Evolutionary conservation across 37 sponge, comb jelly and placozoan species (phyloP), one percentile per base, ranked within the genome.

Genomic region (Halisarca cf. caerulea): DNA sequence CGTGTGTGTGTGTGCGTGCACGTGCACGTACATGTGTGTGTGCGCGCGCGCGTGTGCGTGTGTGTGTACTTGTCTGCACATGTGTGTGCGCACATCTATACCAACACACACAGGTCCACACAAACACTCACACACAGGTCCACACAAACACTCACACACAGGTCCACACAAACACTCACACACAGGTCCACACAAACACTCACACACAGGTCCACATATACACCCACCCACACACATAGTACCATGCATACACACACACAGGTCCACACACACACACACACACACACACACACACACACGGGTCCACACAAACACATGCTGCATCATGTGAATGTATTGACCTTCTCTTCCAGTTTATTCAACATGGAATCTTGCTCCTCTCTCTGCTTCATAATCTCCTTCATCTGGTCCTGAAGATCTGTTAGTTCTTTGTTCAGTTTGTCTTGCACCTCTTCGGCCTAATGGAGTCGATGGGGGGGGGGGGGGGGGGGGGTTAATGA

Each of bases 131-230:
- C 64, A 61, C 64, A 61, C 64, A 61, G 20, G 15, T 23, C 6
- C 64, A 61, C 64, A 61, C 64, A 61, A 9, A 61, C 64, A 61
- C 64, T 20, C 64, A 61, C 64, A 15, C 64, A 61, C 64, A 61
- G 4, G 30, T 23, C 5, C 64, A 61, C 64, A 61, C 64, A 61
- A 9, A 15, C 64, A 61, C 64, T 5, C 9, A 61, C 23, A 61
- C 64, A 61, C 64, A 61, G 20, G 15, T 23, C 6, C 64, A 61
- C 64, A 61, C 64, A 61, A 9, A 61, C 64, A 61, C 64, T 20
- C 64, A 61, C 64, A 61, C 64, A 61, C 30, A 27, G 5, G 15
- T 23, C 6, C 64, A 61, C 28, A 61, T 23, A 61, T 23, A 61
- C 64, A 61, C 64, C 6, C 64, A 61, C 64, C 6, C 64, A 61